These are phyloP conservation scores for Hirtodrosophila trivittata DNA, from an alignment of 2,888 invertebrate species.

Conservation along the genomic window DNA sequence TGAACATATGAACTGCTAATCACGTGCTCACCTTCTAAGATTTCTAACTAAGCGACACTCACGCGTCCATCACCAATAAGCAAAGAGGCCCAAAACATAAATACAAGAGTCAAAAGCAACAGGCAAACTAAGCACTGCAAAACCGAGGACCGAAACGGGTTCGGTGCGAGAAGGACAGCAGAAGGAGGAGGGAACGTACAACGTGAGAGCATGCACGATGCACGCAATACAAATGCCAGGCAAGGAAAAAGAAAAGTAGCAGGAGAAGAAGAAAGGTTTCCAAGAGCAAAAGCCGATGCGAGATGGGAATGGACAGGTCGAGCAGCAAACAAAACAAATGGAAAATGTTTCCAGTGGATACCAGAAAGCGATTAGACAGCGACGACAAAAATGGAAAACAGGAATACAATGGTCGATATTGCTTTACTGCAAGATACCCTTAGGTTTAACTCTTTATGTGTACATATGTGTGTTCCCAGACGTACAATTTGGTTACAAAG, in stretches of 20 bases:
- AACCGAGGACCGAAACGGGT: not conserved
- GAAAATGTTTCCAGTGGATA: slow-evolving; percentile 51
- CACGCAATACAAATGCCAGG: not conserved
- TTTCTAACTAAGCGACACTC: too few relatives aligned
- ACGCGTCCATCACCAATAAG: slow-evolving; percentile 13
- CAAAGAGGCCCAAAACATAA: slow-evolving; percentile 3
- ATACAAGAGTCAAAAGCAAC: slow-evolving; percentile 15
- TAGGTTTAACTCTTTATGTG: too few relatives aligned
- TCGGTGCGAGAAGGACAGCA: not conserved
- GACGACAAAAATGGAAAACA: slow-evolving; percentile 26
- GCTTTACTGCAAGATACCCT: too few relatives aligned
- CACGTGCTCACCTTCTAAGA: too few relatives aligned
- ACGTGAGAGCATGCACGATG: slow-evolving; percentile 33
- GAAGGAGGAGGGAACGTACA: slow-evolving; percentile 18
- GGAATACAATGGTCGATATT: slow-evolving; percentile 4
- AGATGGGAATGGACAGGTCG: slow-evolving; percentile 30
- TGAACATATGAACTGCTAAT: too few relatives aligned
- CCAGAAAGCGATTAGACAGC: slow-evolving; percentile 30
- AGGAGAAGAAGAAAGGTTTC: slow-evolving; percentile 27
- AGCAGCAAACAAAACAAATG: slow-evolving; percentile 29
- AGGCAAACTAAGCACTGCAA: slow-evolving; percentile 5
- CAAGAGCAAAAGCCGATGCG: slow-evolving; percentile 12
- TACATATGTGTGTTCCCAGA: too few relatives aligned
- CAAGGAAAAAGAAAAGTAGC: slow-evolving; percentile 7
- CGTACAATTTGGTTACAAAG: too few relatives aligned